Base-by-base conservation (phyloP, 1,140 invertebrate genomes). In the Linepithema humile region DNA sequence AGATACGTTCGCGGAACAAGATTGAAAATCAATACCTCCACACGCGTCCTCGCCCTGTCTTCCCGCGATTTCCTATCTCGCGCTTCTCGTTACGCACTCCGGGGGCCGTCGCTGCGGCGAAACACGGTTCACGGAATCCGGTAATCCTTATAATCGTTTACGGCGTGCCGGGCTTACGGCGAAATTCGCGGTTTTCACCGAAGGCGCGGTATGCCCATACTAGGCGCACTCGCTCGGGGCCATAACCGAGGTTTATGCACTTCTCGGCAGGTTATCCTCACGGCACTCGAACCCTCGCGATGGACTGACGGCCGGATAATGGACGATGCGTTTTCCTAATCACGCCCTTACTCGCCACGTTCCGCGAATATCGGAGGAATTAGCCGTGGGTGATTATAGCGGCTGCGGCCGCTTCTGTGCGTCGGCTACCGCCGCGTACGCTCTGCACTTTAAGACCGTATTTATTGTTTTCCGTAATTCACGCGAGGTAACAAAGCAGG, bases 341-440 rank as follows among this genome's bases (percentile, higher is more conserved):
- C 78, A 72, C 78, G 67, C 53, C 78, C 53, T 72, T 82, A 48
- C 26, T 40, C 64, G 38, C 23, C 65, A 70, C 35, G 77, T 82
- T 82, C 78, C 78, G 53, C 64, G 78, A 82, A 82, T 82, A 82
- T 82, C 67, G 78, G 55, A 59, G 55, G 29, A 82, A 80, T 80
- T 80, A 80, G 64, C 75, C 73, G 57, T 62, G 73, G 57, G 73
- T 75, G 73, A 75, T 75, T 75, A 75, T 62, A 75, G 57, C 62
- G 59, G 70, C 70, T 20, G n/a, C 53, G 70, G 23, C n/a, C n/a
- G 50, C 4, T 55, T 55, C 32, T 17, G 48, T n/a, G 17, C 48
- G 48, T 20, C 57, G 57, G 26, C 57, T 60, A n/a, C 23, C 26
- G 48, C 70, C 32, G 50, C 70, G 50, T 48, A 7, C 70, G 35